Evolutionary conservation across 2,113 vertebrate genomes (phyloP).

Genomic region (Sakesphorus luctuosus): DNA sequence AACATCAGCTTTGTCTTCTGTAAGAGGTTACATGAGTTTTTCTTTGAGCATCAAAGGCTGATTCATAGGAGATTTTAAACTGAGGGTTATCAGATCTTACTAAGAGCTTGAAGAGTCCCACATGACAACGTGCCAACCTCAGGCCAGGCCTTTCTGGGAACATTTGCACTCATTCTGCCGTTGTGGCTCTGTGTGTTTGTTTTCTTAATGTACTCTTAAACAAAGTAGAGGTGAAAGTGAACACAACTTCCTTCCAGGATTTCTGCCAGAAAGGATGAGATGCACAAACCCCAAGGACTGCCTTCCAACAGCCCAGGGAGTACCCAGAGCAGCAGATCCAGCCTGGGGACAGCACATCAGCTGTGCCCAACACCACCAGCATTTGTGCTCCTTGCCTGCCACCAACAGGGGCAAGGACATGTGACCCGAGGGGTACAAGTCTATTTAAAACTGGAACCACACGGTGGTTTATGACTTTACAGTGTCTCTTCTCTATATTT

Average conservation of each 20-base stretch:
- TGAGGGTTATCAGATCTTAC: neutral
- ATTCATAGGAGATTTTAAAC: neutral
- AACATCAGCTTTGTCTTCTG: neutral
- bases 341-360: neutral
- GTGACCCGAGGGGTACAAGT: neutral
- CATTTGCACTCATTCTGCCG: neutral
- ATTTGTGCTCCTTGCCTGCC: neutral
- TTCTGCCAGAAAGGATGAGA: neutral
- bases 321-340: neutral
- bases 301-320: neutral
- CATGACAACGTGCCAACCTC: neutral
- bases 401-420: neutral
- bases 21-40: neutral
- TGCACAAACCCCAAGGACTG: neutral
- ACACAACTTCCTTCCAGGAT: neutral
- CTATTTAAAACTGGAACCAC: neutral
- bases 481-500: neutral
- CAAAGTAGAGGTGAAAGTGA: neutral
- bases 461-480: neutral
- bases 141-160: neutral
- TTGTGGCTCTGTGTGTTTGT: neutral
- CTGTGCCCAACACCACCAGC: rapidly evolving
- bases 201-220: neutral
- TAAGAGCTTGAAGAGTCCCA: neutral
- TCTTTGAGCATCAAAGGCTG: neutral